Base-by-base conservation (phyloP, 1,140 invertebrate species). In the Drosophila arawakana region DNA sequence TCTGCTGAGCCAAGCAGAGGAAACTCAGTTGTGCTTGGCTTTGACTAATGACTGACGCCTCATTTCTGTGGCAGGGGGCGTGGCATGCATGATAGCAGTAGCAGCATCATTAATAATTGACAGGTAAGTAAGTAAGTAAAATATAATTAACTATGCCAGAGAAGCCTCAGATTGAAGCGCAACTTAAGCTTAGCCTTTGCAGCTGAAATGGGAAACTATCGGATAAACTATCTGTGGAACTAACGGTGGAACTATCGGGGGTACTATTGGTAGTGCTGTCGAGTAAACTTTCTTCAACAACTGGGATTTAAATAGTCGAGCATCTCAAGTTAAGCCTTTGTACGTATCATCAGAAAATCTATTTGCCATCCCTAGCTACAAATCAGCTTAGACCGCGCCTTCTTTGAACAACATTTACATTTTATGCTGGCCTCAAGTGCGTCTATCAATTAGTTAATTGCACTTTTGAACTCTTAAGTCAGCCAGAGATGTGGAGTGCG, bases 21-120 rank as follows among this genome's bases (percentile, higher is more conserved):
- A 18, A n/a, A 15, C 18, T n/a, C 35, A 35, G n/a, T 46, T 67
- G 55, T 61, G 58, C 69, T 57, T 65, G 65, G 58, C 59, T 76
- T 76, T 80, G 81, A 84, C 81, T 84, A 84, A 85, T 85, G 81
- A 80, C 72, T 71, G 61, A 73, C 66, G 68, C 63, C 35, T 18
- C 15, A 37, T 13, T 50, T 11, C 13, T 58, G 30, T 44, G 41
- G 30, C 49, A 13, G 37, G 46, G 57, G n/a, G 50, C 58, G 58
- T 52, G 67, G 57, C 67, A 70, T 43, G 39, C 35, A 57, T 62
- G 72, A 21, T 57, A n/a, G 52, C 25, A 30, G 25, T 30, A 30
- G 54, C 57, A 39, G 15, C 58, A 81, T 81, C 80, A 81, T 81
- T 81, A 81, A 81, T 81, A 78, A 78, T 81, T 66, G 70, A 81